A percentile compares a stretch with the other conserved stretches of the same genome.
phyloP scores from a whole-genome alignment of 2,113 vertebrate genomes.

The Siniperca chuatsi region DNA sequence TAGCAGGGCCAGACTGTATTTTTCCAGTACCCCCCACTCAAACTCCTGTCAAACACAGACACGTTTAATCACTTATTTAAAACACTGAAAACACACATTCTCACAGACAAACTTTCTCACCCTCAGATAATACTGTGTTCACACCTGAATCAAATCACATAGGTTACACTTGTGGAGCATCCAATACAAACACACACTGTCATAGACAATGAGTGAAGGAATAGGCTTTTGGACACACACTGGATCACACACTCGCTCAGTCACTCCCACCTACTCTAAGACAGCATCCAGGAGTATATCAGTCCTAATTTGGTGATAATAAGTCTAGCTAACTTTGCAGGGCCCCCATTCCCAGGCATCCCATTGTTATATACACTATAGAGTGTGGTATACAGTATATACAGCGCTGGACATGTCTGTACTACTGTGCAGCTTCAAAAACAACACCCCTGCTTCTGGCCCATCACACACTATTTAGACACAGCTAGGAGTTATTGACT shows the following conservation, averaged over 20 bases:
- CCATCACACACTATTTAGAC: conserved; percentile 65
- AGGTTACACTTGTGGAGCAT: conserved; percentile 15
- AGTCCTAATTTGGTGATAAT: conserved; percentile 82
- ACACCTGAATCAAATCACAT: conserved; percentile 40
- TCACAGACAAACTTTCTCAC: conserved; percentile 28
- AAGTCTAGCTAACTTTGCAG: conserved; percentile 60
- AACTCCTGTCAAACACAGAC: conserved; percentile 56
- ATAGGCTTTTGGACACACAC: conserved; percentile 34
- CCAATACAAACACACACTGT: conserved; percentile 24
- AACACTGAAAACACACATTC: conserved; percentile 47
- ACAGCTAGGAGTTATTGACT: conserved; percentile 58
- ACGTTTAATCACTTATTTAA: conserved; percentile 55
- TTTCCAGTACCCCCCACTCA: conserved; percentile 53
- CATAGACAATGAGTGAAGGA: conserved; percentile 23
- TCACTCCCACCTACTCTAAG: conserved; percentile 46
- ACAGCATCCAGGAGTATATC: conserved; percentile 59
- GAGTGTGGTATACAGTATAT: conserved; percentile 57
- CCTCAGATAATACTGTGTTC: conserved; percentile 52
- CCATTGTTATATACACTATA: conserved; percentile 72
- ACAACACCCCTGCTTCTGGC: conserved; percentile 21
- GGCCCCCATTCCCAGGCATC: conserved; percentile 56
- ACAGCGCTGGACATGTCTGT: conserved; percentile 62
- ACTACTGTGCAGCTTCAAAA: conserved; percentile 69
- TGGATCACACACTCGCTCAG: neutral
- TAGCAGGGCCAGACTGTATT: conserved; percentile 52